phyloP scores from a whole-genome alignment of 2,113 vertebrate species.

The Scomber colias region DNA sequence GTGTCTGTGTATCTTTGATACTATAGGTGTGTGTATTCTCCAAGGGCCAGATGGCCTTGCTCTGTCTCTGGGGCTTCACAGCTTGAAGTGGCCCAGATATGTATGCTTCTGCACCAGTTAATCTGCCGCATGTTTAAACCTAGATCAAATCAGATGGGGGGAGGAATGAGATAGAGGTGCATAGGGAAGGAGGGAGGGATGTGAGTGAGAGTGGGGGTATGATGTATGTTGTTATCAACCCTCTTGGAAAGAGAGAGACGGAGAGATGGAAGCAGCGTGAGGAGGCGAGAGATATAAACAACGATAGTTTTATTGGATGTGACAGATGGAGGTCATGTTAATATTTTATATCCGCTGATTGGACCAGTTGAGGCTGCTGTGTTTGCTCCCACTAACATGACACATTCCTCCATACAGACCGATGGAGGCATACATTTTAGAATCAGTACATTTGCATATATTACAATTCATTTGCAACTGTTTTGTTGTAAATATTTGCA shows the following conservation, averaged over 20 bases:
- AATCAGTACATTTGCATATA: background rate
- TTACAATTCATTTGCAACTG: background rate
- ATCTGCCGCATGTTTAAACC: slow-evolving; percentile 56
- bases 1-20: background rate
- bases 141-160: slow-evolving; percentile 37
- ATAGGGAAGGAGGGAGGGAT: too few relatives aligned
- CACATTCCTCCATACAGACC: background rate
- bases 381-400: too few relatives aligned
- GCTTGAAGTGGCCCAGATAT: slow-evolving; percentile 53
- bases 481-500: background rate
- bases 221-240: slow-evolving; percentile 29
- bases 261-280: background rate
- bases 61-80: slow-evolving; percentile 45
- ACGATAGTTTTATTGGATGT: slow-evolving; percentile 24
- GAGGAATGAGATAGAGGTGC: slow-evolving; percentile 7
- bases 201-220: background rate
- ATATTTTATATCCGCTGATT: slow-evolving; percentile 32
- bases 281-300: slow-evolving; percentile 5
- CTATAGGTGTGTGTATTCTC: slow-evolving; percentile 13
- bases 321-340: slow-evolving; percentile 66
- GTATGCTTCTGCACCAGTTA: slow-evolving; percentile 63
- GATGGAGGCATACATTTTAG: background rate
- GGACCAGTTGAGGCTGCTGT: slow-evolving; percentile 2
- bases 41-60: slow-evolving; percentile 62
- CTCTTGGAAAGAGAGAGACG: background rate